These are phyloP conservation scores for Tolmerus cingulatus DNA, from an alignment of 2,888 invertebrate species.

Conservation along the genomic window DNA sequence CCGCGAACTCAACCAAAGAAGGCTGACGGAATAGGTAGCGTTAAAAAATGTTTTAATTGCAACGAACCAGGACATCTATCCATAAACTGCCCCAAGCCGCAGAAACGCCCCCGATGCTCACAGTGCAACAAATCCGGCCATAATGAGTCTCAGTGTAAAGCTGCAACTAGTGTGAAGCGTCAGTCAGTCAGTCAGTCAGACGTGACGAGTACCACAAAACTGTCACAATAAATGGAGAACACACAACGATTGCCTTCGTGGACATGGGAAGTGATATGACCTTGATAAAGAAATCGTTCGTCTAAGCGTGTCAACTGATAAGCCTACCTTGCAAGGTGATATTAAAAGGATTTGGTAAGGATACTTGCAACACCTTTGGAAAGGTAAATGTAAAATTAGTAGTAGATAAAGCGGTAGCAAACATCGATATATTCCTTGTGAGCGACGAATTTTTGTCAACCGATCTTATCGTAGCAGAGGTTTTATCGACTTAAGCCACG, in stretches of 20 bases:
- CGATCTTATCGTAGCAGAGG: background rate
- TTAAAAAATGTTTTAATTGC: background rate
- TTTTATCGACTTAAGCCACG: background rate
- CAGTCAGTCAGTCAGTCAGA: background rate
- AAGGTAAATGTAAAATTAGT: background rate
- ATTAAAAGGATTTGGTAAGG: background rate
- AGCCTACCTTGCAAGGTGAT: background rate
- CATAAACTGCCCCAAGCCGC: background rate
- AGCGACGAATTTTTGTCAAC: background rate
- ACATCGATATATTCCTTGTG: background rate
- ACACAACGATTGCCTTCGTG: background rate
- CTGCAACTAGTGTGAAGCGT: background rate
- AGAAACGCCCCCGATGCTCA: background rate
- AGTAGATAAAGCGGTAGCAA: background rate
- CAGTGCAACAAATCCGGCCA: background rate
- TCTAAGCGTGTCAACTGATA: background rate
- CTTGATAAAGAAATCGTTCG: background rate
- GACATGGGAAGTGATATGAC: background rate
- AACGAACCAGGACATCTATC: background rate
- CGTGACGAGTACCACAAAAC: background rate
- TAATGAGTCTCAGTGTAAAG: background rate
- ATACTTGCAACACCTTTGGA: background rate
- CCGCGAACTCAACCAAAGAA: background rate
- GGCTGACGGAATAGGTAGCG: background rate
- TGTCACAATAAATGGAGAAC: background rate